Percentiles rank a stretch among this genome's conserved stretches.
Conservation (phyloP, 2,888 invertebrate genomes). For the Scaptomyza tumidula region DNA sequence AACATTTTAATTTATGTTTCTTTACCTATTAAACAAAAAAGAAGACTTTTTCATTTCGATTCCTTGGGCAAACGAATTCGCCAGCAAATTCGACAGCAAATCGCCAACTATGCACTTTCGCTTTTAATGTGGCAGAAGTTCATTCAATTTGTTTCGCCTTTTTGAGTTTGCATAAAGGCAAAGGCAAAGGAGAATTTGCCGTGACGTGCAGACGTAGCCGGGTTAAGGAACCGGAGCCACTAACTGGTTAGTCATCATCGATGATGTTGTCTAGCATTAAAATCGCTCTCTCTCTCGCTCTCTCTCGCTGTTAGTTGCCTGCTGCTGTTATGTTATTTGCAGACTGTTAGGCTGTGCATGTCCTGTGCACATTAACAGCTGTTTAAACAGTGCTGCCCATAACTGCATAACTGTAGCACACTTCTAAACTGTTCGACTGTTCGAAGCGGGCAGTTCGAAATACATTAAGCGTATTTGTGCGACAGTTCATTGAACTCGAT, state of each 20-base stretch:
- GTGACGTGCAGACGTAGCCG: constrained; percentile 22
- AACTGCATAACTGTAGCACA: constrained; percentile 1
- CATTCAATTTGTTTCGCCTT: not conserved
- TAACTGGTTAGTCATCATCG: constrained; percentile 56
- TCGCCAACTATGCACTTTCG: constrained; percentile 15
- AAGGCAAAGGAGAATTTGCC: constrained; percentile 13
- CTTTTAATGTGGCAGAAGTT: not conserved
- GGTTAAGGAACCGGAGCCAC: constrained; percentile 28
- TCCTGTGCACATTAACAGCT: constrained; percentile 62
- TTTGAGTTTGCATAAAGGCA: constrained; percentile 1
- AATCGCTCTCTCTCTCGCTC: not conserved
- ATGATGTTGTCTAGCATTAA: constrained; percentile 7
- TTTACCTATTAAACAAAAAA: too few species aligned
- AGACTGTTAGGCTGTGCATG: constrained; percentile 26
- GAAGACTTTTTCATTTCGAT: constrained; percentile 13
- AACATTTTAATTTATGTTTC: too few species aligned
- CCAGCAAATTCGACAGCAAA: not conserved
- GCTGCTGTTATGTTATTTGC: not conserved
- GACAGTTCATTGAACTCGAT: constrained; percentile 55
- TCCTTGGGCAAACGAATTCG: constrained; percentile 2
- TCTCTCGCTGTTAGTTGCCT: constrained; percentile 15
- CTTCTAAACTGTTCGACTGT: constrained; percentile 57
- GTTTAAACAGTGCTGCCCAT: constrained; percentile 55
- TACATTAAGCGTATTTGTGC: not conserved
- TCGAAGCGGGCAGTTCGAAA: constrained; percentile 28